Evolutionary conservation across 2,797 vertebrate genomes (phyloP).

Genomic region (Danio albolineatus): DNA sequence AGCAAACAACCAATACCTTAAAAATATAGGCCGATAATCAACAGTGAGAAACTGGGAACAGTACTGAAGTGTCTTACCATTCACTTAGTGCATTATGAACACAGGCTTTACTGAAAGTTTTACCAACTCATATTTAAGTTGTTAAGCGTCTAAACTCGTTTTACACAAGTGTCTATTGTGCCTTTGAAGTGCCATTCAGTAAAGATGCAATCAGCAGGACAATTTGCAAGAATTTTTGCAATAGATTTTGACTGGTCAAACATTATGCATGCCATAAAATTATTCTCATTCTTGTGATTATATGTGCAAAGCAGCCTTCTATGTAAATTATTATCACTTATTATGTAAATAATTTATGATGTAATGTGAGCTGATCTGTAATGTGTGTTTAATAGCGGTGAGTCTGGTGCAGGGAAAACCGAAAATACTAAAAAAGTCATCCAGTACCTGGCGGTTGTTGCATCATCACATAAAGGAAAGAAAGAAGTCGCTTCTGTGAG

Average conservation of each 20-base stretch:
- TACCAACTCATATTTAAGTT: neutral
- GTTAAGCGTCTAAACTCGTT: neutral
- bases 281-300: neutral
- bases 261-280: conserved; percentile 13
- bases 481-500: conserved; percentile 94
- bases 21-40: too few relatives aligned
- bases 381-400: conserved; percentile 80
- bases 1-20: too few relatives aligned
- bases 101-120: neutral
- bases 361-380: neutral
- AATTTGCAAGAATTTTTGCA: conserved; percentile 33
- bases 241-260: conserved; percentile 44
- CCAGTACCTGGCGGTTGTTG: conserved; percentile 95
- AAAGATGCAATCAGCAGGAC: conserved; percentile 20
- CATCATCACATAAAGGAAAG: conserved; percentile 97
- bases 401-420: conserved; percentile 97
- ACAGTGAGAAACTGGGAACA: too few relatives aligned
- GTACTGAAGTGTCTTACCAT: too few relatives aligned
- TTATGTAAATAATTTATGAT: neutral
- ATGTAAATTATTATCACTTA: conserved; percentile 2
- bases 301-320: neutral
- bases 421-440: conserved; percentile 99
- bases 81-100: neutral
- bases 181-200: neutral
- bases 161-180: neutral